Base-by-base conservation (phyloP, 2,797 vertebrate species). In the Muraenolepis orangiensis region DNA sequence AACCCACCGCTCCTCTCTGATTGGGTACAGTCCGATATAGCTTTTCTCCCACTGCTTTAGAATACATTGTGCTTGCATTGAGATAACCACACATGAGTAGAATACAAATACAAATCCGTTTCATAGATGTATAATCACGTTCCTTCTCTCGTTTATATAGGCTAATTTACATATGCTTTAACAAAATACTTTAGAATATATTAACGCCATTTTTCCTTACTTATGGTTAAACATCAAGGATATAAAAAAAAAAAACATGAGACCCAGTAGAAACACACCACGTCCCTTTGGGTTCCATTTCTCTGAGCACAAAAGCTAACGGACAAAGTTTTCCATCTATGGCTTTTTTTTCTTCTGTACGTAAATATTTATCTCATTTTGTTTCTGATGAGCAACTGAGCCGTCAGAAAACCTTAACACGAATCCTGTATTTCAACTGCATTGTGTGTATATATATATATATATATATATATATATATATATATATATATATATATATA, bases 41-140 rank as follows among this genome's bases (percentile, higher is more conserved):
- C 18, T 61, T 26, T 76, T 23, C 46, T 81, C 72, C 68, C 7
- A 78, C 78, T 61, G 78, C 84, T 79, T 73, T 81, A 84, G 85
- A 89, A 91, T 88, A 87, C 86, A 87, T 92, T 94, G 92, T 93
- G 93, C 92, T 93, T 92, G 68, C 85, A 89, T 87, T 89, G 88
- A 90, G 88, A 88, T 89, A 89, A 83, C 71, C 40, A 74, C 80
- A 90, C 86, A n/a, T n/a, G n/a, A 70, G 78, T 81, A 82, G 80
- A 74, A 90, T 85, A 89, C 82, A 89, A 91, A 91, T 86, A 90
- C 86, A 92, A 91, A 90, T 90, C 85, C 85, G 78, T 84, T 84
- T 82, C 76, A 81, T 89, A 87, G 87, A 92, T 86, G 84, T 91
- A 92, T 90, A n/a, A 92, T 91, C 93, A 89, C 90, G 85, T 86